Evolutionary conservation across 2,113 vertebrate species (phyloP), one percentile per base, ranked within the genome.

Genomic region (Mus spicilegus): DNA sequence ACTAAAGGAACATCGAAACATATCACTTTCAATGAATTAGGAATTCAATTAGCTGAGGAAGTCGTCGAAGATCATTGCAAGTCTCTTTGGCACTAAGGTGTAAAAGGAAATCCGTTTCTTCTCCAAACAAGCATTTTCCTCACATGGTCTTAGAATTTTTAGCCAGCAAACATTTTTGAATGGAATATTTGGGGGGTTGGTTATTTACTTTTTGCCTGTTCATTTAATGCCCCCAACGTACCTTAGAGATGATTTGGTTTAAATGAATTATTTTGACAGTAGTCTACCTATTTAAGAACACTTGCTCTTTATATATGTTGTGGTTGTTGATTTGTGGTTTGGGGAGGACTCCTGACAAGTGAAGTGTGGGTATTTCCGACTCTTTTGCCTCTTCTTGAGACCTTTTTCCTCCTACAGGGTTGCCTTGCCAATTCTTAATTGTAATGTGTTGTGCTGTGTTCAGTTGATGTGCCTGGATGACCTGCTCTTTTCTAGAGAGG

Each of bases 21-120:
- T 95, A 70, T 91, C 96, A 95, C 82, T 96, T 92, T 70, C 75
- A 81, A 92, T 73, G 89, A 94, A 93, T 92, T 82, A 89, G 39
- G 69, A 94, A 94, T 94, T 91, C 89, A 96, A 93, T 97, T 96
- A 96, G 54, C 36, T 93, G 42, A 78, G 61, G 75, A 91, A 92
- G 33, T 75, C 80, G 33, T 87, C 70, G 80, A 95, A 87, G 61
- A 86, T 0, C 24, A 80, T 77, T 93, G 84, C 30, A 70, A 36
- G 33, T 89, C 51, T 95, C 85, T 61, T 51, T 86, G 26, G 39
- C 56, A 89, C 73, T 65, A 42, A 82, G 73, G 65, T 82, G 13
- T 69, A 81, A 80, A 94, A 88, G 28, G 11, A 92, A n/a, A 10
- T 75, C 84, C 70, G 77, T 39, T 89, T 86, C 17, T 82, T 95